Evolutionary conservation across 1,140 invertebrate species (phyloP), one percentile per base, ranked within the genome.

Genomic region (Drosophila parabipectinata): DNA sequence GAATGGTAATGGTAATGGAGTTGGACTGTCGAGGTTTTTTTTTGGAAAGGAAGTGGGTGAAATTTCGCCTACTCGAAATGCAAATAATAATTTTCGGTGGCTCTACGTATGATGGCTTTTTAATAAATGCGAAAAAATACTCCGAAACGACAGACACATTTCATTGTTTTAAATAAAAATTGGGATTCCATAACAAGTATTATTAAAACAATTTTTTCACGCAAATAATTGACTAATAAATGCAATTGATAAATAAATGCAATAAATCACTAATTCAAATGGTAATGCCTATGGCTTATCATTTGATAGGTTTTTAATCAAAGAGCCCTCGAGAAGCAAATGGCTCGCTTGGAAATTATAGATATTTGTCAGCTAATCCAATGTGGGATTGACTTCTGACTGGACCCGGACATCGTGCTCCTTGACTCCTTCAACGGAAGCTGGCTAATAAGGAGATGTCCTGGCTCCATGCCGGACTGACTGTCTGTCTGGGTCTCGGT

Each of bases 301-400:
- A 53, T 32, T 26, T 68, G 64, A 87, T 87, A 47, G 39, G 44
- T 57, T 62, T 71, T 68, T 53, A 77, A 85, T 77, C 80, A 79
- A 83, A 67, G 53, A 45, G 30, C 24, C 50, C 26, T 15, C 7
- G 15, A 10, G 2, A 15, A 48, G 9, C 4, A 54, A 60, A 10
- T 55, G 39, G 18, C 8, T 24, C 66, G 44, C 39, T 48, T 21
- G 47, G 55, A 77, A 62, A 76, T 68, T 44, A 41, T 32, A 12
- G 45, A 69, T 76, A 87, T 87, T 87, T 88, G 79, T 87, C 75
- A 81, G 53, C 58, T 57, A 67, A 60, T 47, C 58, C 56, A 55
- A 76, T 47, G 57, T 18, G 28, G 72, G 44, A 57, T 72, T 73
- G 80, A 69, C 66, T 83, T 50, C 21, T 41, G 55, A 51, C 45